Evolutionary conservation across 1,140 invertebrate genomes (phyloP).

Genomic region (Delia radicum): DNA sequence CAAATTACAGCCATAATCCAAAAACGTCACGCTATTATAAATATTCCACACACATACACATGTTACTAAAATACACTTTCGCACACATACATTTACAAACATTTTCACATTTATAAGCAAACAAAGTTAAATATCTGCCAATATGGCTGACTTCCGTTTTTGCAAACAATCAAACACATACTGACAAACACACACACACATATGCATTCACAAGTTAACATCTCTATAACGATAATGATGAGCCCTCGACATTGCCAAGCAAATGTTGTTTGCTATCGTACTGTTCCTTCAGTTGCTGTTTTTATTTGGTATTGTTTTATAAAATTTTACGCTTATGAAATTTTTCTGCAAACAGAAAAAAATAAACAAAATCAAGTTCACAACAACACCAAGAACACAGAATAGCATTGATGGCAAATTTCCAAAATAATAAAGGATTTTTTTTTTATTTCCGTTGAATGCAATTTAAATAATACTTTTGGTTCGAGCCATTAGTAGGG

Average conservation of each 20-base stretch:
- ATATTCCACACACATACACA: neutral
- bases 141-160: conserved; percentile 1
- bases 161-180: neutral
- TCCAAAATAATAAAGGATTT: neutral
- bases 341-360: too few relatives aligned
- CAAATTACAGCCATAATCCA: neutral
- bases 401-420: neutral
- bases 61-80: neutral
- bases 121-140: neutral
- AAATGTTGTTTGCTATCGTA: neutral
- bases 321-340: neutral
- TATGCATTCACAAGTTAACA: neutral
- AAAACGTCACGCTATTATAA: conserved; percentile 10
- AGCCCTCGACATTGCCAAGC: neutral
- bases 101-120: neutral
- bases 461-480: neutral
- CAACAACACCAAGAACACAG: neutral
- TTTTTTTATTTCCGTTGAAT: neutral
- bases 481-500: too few relatives aligned
- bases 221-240: neutral
- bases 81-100: neutral
- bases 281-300: neutral
- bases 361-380: neutral
- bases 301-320: neutral
- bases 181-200: neutral